Percentiles rank a stretch among this genome's conserved stretches.
Conservation (phyloP, 2,888 invertebrate genomes). For the Microdon myrmicae region DNA sequence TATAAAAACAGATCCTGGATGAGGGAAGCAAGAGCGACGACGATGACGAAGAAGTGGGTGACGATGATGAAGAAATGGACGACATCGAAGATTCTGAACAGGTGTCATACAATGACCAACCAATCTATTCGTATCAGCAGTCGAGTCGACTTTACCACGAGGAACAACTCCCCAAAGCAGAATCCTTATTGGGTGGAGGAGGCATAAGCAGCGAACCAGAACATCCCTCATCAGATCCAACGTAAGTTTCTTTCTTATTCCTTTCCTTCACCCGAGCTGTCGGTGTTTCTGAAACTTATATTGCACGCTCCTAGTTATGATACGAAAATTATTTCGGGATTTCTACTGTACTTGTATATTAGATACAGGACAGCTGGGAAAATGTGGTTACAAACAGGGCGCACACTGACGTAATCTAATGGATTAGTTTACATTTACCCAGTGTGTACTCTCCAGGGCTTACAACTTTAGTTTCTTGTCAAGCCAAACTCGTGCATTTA, state of each 20-base stretch:
- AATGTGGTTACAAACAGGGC: too few relatives aligned
- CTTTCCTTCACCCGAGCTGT: too few relatives aligned
- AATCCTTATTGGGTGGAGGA: slow-evolving; percentile 59
- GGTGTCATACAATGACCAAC: slow-evolving; percentile 63
- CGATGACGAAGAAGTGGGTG: slow-evolving; percentile 60
- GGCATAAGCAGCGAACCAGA: slow-evolving; percentile 55
- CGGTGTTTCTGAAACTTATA: too few relatives aligned
- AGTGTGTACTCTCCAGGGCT: too few relatives aligned
- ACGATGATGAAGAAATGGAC: slow-evolving; percentile 57
- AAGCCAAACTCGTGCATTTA: too few relatives aligned
- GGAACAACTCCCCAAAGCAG: slow-evolving; percentile 62
- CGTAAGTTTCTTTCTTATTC: slow-evolving; percentile 59
- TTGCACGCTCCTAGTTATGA: too few relatives aligned
- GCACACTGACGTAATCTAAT: too few relatives aligned
- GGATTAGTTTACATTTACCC: too few relatives aligned
- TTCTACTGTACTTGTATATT: slow-evolving; percentile 1
- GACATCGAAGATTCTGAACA: slow-evolving; percentile 55
- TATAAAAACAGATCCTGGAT: slow-evolving; percentile 55
- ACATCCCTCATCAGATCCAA: slow-evolving; percentile 64
- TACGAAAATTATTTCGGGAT: background rate
- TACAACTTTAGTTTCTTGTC: too few relatives aligned
- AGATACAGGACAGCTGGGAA: too few relatives aligned
- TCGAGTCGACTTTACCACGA: slow-evolving; percentile 64
- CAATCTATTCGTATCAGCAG: slow-evolving; percentile 62
- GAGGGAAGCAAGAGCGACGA: slow-evolving; percentile 57